These are phyloP conservation scores for Drosophila parthenogenetica DNA, from an alignment of 2,888 invertebrate genomes.

Conservation along the genomic window DNA sequence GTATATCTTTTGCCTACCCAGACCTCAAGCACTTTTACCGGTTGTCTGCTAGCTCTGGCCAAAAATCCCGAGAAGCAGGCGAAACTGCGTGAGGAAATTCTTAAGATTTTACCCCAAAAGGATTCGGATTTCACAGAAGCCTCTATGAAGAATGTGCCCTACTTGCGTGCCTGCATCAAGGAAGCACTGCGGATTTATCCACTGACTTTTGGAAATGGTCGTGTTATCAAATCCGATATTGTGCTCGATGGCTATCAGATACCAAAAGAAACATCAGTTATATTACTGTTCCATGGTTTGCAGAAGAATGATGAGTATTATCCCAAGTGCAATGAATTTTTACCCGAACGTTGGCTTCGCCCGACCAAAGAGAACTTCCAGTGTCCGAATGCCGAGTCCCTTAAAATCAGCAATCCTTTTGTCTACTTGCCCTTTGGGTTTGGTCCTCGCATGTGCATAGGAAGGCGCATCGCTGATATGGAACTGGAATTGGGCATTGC, in stretches of 20 bases:
- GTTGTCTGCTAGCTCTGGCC: slow-evolving; percentile 85
- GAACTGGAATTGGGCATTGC: slow-evolving; percentile 88
- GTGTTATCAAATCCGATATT: slow-evolving; percentile 86
- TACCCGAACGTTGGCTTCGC: slow-evolving; percentile 91
- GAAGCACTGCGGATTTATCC: slow-evolving; percentile 89
- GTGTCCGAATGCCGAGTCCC: slow-evolving; percentile 87
- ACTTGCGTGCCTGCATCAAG: slow-evolving; percentile 90
- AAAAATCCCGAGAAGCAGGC: slow-evolving; percentile 88
- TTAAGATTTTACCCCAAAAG: slow-evolving; percentile 84
- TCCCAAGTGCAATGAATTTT: slow-evolving; percentile 87
- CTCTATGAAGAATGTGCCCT: slow-evolving; percentile 86
- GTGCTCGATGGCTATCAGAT: slow-evolving; percentile 88
- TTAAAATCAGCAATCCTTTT: slow-evolving; percentile 83
- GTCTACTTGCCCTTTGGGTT: slow-evolving; percentile 88
- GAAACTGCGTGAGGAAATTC: slow-evolving; percentile 87
- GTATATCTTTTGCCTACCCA: not conserved
- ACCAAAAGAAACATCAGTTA: slow-evolving; percentile 88
- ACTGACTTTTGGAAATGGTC: slow-evolving; percentile 86
- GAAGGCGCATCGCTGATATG: slow-evolving; percentile 90
- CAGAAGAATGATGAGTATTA: slow-evolving; percentile 87
- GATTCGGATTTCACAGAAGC: slow-evolving; percentile 85
- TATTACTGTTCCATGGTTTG: slow-evolving; percentile 87
- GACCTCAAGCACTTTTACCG: slow-evolving; percentile 49
- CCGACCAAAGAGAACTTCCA: slow-evolving; percentile 70
- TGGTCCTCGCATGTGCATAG: slow-evolving; percentile 89